Evolutionary conservation across 2,113 vertebrate species (phyloP), one percentile per base, ranked within the genome.

Genomic region (Grammatotria lemairii): DNA sequence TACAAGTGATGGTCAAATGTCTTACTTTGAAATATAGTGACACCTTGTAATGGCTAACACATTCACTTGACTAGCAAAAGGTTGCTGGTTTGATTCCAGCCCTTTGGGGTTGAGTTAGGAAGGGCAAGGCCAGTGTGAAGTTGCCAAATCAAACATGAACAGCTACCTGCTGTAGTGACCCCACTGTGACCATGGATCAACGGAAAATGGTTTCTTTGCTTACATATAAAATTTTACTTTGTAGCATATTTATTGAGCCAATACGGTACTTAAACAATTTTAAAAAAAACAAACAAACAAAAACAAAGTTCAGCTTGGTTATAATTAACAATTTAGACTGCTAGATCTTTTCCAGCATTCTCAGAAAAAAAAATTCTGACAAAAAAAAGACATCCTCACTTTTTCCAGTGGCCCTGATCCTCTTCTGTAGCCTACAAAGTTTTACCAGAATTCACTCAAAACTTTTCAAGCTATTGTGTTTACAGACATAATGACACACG

Each of bases 1-100:
- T 95, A 95, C 86, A 93, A 84, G 7, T 88, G 17, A 65, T 81
- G 40, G 35, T 83, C 33, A 28, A 17, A 85, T 87, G 81, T 94
- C 28, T 6, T 92, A 17, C 31, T 89, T 91, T 79, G 12, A 81
- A 83, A 80, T 2, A 9, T 2, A 9, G 6, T 6, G 4, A 3
- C 6, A 9, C 35, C 8, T 55, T 28, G 19, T 33, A 60, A 60
- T 60, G 28, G 9, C 28, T 58, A 60, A 19, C 58, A 33, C 58
- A 19, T 2, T 58, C 5, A 31, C 26, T 31, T 31, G 55, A 16
- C 13, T 58, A 58, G 55, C 55, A 58, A 31, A 58, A 31, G 26
- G 14, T 9, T 31, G 55, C 55, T 58, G 26, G 26, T 31, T 58
- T 58, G 55, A 31, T 58, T 58, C 55, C 26, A 58, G 55, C 26